phyloP scores from a whole-genome alignment of 2,888 invertebrate genomes.

The Dryococelus australis region DNA sequence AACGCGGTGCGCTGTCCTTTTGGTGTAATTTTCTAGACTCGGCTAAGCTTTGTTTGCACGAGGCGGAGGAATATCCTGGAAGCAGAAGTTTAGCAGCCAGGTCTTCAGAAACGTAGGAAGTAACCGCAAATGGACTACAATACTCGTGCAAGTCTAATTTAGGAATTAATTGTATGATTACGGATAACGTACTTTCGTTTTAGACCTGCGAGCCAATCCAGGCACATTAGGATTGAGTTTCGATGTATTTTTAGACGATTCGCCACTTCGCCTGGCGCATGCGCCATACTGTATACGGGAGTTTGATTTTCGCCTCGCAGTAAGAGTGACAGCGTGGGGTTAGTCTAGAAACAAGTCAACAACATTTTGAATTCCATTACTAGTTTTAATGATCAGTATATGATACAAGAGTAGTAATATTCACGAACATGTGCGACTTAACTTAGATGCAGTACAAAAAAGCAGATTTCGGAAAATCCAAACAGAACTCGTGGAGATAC shows the following conservation, averaged over 20 bases:
- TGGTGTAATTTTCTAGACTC: too few species aligned
- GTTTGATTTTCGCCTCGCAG: not conserved
- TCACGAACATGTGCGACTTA: too few species aligned
- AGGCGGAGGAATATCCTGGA: too few species aligned
- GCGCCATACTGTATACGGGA: not conserved
- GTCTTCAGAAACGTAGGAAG: too few species aligned
- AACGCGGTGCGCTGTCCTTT: too few species aligned
- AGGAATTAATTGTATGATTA: too few species aligned
- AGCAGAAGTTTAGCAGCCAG: too few species aligned
- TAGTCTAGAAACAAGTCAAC: not conserved
- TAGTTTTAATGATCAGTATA: not conserved
- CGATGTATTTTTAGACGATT: not conserved
- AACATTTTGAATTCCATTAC: not conserved
- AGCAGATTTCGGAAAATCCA: not conserved
- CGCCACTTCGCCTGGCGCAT: not conserved
- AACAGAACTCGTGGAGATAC: not conserved
- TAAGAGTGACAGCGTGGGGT: not conserved
- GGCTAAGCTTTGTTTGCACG: too few species aligned
- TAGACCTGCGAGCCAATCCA: not conserved
- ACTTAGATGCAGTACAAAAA: not conserved
- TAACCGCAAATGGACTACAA: not conserved
- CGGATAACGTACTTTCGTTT: not conserved
- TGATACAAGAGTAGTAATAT: too few species aligned
- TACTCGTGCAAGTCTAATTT: too few species aligned
- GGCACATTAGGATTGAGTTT: not conserved